Conservation (phyloP, 2,888 invertebrate genomes). For the Xanthia togata region DNA sequence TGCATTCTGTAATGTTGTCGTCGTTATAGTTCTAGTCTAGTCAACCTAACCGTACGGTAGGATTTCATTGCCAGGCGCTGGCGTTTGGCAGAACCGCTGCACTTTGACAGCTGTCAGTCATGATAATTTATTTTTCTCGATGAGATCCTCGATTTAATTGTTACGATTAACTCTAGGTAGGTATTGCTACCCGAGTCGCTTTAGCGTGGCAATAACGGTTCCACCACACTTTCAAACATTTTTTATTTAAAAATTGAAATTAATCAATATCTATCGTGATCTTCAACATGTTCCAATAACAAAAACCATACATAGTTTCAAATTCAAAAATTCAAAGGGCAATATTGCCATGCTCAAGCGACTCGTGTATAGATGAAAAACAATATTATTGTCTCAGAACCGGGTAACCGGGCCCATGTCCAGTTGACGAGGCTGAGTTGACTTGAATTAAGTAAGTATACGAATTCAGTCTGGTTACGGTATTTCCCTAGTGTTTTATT, state of each 20-base stretch:
- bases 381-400: not conserved
- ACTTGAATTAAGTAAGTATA: not conserved
- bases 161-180: not conserved
- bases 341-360: not conserved
- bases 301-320: too few relatives aligned
- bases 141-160: not conserved
- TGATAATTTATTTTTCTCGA: conserved; percentile 5
- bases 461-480: not conserved
- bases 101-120: conserved; percentile 50
- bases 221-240: not conserved
- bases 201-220: not conserved
- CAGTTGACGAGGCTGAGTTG: not conserved
- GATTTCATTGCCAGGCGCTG: conserved; percentile 36
- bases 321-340: too few relatives aligned
- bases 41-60: not conserved
- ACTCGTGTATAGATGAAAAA: not conserved
- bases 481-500: not conserved
- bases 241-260: too few relatives aligned
- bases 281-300: too few relatives aligned
- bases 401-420: not conserved
- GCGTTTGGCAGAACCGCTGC: conserved; percentile 33
- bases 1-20: conserved; percentile 47
- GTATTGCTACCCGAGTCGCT: not conserved
- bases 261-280: too few relatives aligned
- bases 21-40: conserved; percentile 34